Evolutionary conservation across 2,113 vertebrate genomes (phyloP), one percentile per base, ranked within the genome.

Genomic region (Hiodon tergisus): DNA sequence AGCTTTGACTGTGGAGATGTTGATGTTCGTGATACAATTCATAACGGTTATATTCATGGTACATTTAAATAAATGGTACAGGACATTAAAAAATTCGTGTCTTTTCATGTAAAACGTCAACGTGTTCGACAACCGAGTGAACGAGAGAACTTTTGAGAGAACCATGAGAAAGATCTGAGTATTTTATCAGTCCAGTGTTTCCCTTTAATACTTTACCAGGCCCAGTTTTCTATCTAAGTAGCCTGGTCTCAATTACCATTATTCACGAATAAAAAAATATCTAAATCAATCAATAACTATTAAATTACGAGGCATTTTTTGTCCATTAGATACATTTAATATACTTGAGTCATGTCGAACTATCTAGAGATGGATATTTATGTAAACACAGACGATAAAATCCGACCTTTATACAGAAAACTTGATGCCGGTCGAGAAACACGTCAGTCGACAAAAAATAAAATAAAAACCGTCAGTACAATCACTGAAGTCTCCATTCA

Each of bases 1-100:
- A 83, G 77, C 70, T 77, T 80, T 85, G 82, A 87, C 59, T 88
- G 85, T 89, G 85, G 81, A 87, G 83, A 85, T 77, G 81, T 31
- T 89, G 86, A 82, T 90, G 88, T 91, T 91, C 68, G 81, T 84
- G 80, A 81, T 81, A 81, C 72, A 80, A 84, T 82, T 89, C 79
- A 78, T 80, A 80, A 84, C 73, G 70, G 76, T 85, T 83, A 82
- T 82, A 79, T 81, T 79, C 78, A 83, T 85, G 78, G 71, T 84
- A 77, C 82, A 87, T 80, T 80, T 81, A 77, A 87, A 89, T 84
- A 87, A 87, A 86, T 80, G 76, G 59, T 73, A 58, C 78, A 83
- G 78, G 80, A 82, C 76, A 72, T 81, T 81, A 80, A 73, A 78
- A 79, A 71, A 73, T 55, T 83, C 74, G 75, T 84, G 85, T 87